Evolutionary conservation across 2,888 invertebrate species (phyloP).

Genomic region (Escarpia spicata): DNA sequence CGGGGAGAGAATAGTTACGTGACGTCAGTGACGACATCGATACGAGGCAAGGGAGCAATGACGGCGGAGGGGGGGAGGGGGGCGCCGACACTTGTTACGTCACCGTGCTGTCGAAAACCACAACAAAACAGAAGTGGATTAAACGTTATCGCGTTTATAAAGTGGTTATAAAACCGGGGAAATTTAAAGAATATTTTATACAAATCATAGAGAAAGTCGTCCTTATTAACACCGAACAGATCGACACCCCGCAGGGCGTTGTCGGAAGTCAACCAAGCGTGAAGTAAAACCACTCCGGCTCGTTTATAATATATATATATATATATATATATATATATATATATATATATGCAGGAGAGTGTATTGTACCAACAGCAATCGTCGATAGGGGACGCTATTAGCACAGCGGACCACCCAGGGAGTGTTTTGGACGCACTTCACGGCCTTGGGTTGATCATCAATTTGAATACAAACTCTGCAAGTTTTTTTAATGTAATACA

Average conservation of each 20-base stretch:
- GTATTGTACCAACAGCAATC: no score
- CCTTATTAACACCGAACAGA: neutral
- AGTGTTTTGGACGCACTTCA: no score
- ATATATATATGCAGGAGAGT: no score
- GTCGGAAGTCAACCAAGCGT: neutral
- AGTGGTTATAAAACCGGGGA: neutral
- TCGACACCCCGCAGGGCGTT: neutral
- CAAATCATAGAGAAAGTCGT: neutral
- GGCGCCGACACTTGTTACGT: neutral
- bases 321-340: no score
- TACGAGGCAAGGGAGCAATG: neutral
- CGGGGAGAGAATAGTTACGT: no score
- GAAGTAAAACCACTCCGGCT: neutral
- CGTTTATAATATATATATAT: no score
- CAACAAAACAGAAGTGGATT: neutral
- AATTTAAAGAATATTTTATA: neutral
- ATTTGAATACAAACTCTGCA: no score
- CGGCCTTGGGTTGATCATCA: no score
- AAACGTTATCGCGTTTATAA: neutral
- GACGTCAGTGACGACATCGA: no score
- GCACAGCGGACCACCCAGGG: no score
- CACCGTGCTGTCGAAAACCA: neutral
- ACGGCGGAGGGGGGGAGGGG: neutral
- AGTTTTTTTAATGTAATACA: no score
- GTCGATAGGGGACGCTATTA: no score